Conservation (phyloP, 2,888 invertebrate genomes). For the Spilarctia lutea region DNA sequence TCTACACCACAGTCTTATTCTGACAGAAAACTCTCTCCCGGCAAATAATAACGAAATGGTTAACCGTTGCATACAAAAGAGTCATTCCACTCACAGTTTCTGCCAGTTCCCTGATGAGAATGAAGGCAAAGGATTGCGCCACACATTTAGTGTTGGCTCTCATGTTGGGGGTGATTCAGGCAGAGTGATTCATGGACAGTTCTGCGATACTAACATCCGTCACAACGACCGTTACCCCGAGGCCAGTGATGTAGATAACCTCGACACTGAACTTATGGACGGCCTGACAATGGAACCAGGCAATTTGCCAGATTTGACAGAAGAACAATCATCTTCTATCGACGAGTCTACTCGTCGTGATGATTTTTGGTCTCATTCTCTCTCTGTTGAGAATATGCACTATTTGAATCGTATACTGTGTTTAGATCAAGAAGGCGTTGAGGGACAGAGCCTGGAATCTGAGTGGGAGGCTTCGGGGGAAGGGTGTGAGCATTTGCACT, state of each 20-base stretch:
- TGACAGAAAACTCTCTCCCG: slow-evolving; percentile 45
- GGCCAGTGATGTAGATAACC: slow-evolving; percentile 73
- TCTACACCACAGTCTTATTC: slow-evolving; percentile 69
- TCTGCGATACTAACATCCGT: slow-evolving; percentile 78
- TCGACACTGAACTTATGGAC: slow-evolving; percentile 77
- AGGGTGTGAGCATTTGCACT: slow-evolving; percentile 74
- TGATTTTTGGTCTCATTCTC: slow-evolving; percentile 66
- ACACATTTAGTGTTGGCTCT: slow-evolving; percentile 59
- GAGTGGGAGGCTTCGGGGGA: slow-evolving; percentile 73
- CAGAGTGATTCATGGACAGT: slow-evolving; percentile 47
- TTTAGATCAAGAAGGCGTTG: slow-evolving; percentile 64
- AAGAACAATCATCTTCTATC: slow-evolving; percentile 75
- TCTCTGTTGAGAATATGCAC: slow-evolving; percentile 69
- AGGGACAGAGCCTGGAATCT: slow-evolving; percentile 65
- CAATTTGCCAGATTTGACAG: slow-evolving; percentile 76
- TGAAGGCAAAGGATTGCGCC: slow-evolving; percentile 51
- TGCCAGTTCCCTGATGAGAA: slow-evolving; percentile 45
- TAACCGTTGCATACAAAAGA: slow-evolving; percentile 63
- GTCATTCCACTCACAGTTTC: slow-evolving; percentile 69
- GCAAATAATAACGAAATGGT: slow-evolving; percentile 61
- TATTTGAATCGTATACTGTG: slow-evolving; percentile 71
- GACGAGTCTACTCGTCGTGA: slow-evolving; percentile 77
- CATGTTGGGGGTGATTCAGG: slow-evolving; percentile 54
- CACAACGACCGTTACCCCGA: slow-evolving; percentile 80
- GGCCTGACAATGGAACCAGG: slow-evolving; percentile 73